phyloP scores from a whole-genome alignment of 2,888 invertebrate species.

The Hirtodrosophila trivittata region DNA sequence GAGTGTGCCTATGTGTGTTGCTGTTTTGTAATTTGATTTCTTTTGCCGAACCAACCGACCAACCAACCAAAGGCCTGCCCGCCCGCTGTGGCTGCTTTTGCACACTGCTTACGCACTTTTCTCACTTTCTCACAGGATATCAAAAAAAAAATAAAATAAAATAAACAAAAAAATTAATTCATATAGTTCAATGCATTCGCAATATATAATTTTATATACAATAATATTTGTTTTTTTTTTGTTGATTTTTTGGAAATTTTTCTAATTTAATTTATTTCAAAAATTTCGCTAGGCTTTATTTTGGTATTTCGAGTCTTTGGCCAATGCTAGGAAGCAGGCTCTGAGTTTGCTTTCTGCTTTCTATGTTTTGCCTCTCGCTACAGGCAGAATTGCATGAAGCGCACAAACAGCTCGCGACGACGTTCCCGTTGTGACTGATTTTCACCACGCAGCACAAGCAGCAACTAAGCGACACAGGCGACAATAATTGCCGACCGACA shows the following conservation, averaged over 20 bases:
- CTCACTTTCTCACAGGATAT: constrained; percentile 19
- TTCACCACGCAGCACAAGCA: constrained; percentile 76
- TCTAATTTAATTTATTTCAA: too few species aligned
- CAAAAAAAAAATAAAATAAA: neutral
- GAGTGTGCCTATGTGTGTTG: constrained; percentile 53
- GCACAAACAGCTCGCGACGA: constrained; percentile 84
- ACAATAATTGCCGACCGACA: neutral
- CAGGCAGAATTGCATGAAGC: constrained; percentile 67
- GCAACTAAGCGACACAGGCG: constrained; percentile 46
- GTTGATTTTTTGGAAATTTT: constrained; percentile 8
- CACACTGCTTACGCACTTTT: constrained; percentile 60
- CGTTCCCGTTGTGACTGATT: constrained; percentile 84
- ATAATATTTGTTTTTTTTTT: neutral
- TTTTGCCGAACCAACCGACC: constrained; percentile 49
- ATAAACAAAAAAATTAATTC: constrained; percentile 1
- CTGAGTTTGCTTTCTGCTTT: constrained; percentile 34
- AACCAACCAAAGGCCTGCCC: constrained; percentile 35
- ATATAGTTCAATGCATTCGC: constrained; percentile 5
- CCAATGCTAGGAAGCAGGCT: constrained; percentile 16
- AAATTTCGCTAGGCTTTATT: constrained; percentile 34
- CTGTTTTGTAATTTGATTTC: constrained; percentile 78
- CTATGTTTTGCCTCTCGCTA: constrained; percentile 61
- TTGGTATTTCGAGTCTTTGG: constrained; percentile 15
- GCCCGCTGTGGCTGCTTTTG: constrained; percentile 36
- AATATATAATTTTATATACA: too few species aligned